Evolutionary conservation across 2,888 invertebrate genomes (phyloP).

Genomic region (Sphinx pinastri): DNA sequence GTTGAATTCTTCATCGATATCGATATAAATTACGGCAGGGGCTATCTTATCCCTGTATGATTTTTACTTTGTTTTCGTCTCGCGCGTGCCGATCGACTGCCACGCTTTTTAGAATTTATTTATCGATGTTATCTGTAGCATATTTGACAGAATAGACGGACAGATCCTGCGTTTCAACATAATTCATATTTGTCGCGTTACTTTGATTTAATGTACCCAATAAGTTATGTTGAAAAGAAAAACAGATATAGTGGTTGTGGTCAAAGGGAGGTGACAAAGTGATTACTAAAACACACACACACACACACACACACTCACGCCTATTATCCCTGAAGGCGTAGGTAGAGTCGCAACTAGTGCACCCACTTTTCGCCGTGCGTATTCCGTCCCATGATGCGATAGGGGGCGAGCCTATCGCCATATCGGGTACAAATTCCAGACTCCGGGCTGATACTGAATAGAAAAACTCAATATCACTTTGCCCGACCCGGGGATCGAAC

Average conservation of each 20-base stretch:
- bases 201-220: background rate
- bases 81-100: background rate
- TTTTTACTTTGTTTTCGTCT: constrained; percentile 13
- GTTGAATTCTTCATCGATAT: background rate
- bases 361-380: no score
- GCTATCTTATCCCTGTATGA: background rate
- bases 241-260: background rate
- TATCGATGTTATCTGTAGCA: background rate
- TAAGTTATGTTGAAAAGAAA: background rate
- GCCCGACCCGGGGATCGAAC: no score
- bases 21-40: background rate
- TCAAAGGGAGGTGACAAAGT: background rate
- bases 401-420: no score
- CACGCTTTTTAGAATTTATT: constrained; percentile 1
- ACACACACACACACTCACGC: no score
- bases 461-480: no score
- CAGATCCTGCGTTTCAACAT: background rate
- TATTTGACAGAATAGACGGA: background rate
- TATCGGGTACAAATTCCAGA: no score
- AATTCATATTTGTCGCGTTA: background rate
- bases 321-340: no score
- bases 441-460: no score
- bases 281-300: constrained; percentile 28
- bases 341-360: no score
- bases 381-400: no score